These are phyloP conservation scores for Sarcophaga subvicina DNA, from an alignment of 2,888 invertebrate genomes.

Conservation along the genomic window DNA sequence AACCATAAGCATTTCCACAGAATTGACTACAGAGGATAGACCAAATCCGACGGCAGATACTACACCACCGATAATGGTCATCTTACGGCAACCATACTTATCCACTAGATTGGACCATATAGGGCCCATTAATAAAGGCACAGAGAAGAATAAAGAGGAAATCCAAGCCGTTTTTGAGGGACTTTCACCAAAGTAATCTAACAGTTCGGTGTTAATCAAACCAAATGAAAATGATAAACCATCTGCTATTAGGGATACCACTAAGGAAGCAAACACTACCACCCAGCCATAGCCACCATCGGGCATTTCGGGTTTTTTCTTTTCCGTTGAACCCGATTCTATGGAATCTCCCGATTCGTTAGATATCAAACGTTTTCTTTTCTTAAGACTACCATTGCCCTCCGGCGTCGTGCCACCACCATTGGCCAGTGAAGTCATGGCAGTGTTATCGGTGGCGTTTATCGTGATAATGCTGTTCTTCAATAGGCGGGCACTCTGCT, in stretches of 20 bases:
- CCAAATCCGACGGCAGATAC: conserved; percentile 90
- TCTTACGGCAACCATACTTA: conserved; percentile 91
- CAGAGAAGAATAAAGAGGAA: conserved; percentile 93
- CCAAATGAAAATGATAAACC: conserved; percentile 97
- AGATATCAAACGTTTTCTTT: conserved; percentile 79
- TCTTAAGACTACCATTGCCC: conserved; percentile 71
- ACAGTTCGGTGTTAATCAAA: conserved; percentile 91
- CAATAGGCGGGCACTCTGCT: conserved; percentile 68
- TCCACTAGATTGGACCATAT: conserved; percentile 90
- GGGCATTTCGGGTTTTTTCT: conserved; percentile 80
- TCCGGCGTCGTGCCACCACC: conserved; percentile 43
- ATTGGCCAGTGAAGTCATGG: conserved; percentile 64
- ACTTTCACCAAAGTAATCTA: conserved; percentile 90
- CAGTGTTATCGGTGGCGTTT: conserved; percentile 67
- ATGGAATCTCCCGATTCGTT: conserved; percentile 81
- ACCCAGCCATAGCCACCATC: conserved; percentile 82
- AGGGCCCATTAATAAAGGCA: conserved; percentile 90
- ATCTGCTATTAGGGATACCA: conserved; percentile 95
- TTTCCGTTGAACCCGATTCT: conserved; percentile 78
- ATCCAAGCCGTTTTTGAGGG: conserved; percentile 95
- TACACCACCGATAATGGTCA: conserved; percentile 89
- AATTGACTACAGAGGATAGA: conserved; percentile 87
- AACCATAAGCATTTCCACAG: conserved; percentile 90
- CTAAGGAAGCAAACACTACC: conserved; percentile 92
- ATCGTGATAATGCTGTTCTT: conserved; percentile 75